These are phyloP conservation scores for Trachelus troglodyta DNA, from an alignment of 2,888 invertebrate genomes.

Conservation along the genomic window DNA sequence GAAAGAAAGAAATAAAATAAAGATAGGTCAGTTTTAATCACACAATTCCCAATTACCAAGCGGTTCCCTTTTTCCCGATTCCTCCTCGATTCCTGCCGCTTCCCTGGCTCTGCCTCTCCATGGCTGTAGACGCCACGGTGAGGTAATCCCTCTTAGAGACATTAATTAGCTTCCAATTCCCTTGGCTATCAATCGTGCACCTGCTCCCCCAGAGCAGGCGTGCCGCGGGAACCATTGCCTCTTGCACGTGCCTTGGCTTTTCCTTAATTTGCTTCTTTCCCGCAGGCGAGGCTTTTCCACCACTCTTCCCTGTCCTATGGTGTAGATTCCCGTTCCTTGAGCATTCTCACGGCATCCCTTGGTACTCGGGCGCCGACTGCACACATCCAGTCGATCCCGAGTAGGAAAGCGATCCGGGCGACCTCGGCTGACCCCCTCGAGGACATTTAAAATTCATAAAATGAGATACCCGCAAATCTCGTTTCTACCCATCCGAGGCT, in stretches of 20 bases:
- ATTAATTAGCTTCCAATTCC: constrained; percentile 56
- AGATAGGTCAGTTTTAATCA: constrained; percentile 43
- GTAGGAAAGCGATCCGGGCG: not conserved
- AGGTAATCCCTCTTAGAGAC: constrained; percentile 46
- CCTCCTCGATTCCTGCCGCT: constrained; percentile 38
- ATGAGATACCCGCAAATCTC: constrained; percentile 5
- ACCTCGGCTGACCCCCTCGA: not conserved
- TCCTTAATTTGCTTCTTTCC: constrained; percentile 20
- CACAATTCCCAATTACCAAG: constrained; percentile 38
- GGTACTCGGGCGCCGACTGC: not conserved
- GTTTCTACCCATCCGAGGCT: not conserved
- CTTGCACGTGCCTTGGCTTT: constrained; percentile 23
- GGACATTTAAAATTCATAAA: constrained; percentile 1
- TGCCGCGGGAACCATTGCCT: constrained; percentile 17
- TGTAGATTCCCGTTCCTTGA: not conserved
- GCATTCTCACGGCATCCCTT: not conserved
- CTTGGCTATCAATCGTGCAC: constrained; percentile 47
- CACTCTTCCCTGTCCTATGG: not conserved
- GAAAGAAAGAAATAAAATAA: constrained; percentile 24
- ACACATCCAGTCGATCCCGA: not conserved
- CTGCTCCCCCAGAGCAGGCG: constrained; percentile 21
- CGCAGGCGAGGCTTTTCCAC: not conserved
- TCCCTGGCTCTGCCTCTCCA: constrained; percentile 3
- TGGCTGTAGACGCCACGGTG: constrained; percentile 10
- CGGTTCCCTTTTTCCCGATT: constrained; percentile 9